Percentiles rank a stretch among this genome's conserved stretches.
Evolutionary conservation across 2,797 vertebrate species (phyloP).

Genomic region (Cottoperca gobio): DNA sequence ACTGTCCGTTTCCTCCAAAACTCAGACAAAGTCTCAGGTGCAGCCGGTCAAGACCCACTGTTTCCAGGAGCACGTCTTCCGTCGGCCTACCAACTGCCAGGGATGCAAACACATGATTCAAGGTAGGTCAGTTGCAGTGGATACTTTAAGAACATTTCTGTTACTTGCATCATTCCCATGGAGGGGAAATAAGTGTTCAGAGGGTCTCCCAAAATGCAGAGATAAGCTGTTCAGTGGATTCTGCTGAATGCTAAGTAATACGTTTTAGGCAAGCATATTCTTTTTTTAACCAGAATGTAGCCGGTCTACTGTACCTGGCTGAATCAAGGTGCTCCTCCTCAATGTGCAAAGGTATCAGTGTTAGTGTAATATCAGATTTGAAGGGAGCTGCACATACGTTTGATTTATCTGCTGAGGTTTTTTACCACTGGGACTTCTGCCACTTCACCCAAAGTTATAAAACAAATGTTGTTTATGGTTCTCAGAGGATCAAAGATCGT

Average conservation of each 20-base stretch:
- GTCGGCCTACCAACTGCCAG: conserved; percentile 88
- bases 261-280: background rate
- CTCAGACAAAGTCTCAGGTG: conserved; percentile 76
- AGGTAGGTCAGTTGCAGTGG: conserved; percentile 75
- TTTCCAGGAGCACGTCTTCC: conserved; percentile 93
- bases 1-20: conserved; percentile 75
- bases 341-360: background rate
- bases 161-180: background rate
- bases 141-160: background rate
- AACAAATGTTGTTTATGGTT: background rate
- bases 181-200: background rate
- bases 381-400: background rate
- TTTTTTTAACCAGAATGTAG: background rate
- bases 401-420: background rate
- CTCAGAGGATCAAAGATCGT: background rate
- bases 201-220: background rate
- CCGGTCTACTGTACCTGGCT: background rate
- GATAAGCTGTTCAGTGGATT: background rate
- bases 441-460: background rate
- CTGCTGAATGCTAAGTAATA: background rate
- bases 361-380: background rate
- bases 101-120: conserved; percentile 92
- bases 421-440: background rate
- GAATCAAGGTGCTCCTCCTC: background rate
- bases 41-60: conserved; percentile 87